These are phyloP conservation scores for Alectura lathami DNA, from an alignment of 2,113 vertebrate species.

Conservation along the genomic window DNA sequence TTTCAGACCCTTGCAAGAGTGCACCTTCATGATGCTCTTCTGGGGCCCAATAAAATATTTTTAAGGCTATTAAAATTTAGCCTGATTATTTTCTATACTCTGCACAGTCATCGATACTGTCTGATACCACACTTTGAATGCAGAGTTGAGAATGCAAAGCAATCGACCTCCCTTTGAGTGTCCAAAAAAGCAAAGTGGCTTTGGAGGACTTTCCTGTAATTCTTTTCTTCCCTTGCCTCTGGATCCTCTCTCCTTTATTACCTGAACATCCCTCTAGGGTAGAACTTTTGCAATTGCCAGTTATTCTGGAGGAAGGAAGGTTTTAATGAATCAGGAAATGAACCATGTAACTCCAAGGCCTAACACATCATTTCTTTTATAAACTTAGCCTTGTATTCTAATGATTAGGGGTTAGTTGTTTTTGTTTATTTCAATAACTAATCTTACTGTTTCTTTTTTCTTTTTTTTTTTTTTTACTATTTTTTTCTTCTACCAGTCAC, in stretches of 20 bases:
- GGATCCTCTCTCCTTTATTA: constrained; percentile 31
- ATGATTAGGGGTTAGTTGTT: neutral
- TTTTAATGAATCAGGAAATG: constrained; percentile 55
- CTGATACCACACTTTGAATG: neutral
- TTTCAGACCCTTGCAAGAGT: neutral
- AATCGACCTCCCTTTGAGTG: neutral
- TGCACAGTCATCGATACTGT: neutral
- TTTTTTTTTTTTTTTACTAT: neutral
- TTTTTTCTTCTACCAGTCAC: neutral
- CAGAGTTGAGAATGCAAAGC: neutral
- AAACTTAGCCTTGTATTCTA: neutral
- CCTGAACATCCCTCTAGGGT: constrained; percentile 17
- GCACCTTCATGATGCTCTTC: neutral
- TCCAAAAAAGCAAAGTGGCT: neutral
- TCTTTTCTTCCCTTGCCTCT: neutral
- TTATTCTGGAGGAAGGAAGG: constrained; percentile 13
- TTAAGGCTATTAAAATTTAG: neutral
- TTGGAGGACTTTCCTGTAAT: neutral
- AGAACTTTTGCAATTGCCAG: neutral
- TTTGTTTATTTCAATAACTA: neutral
- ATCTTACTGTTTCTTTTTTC: neutral
- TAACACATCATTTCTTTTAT: constrained; percentile 11
- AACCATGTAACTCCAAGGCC: constrained; percentile 44
- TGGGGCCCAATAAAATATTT: neutral
- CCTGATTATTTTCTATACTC: neutral